phyloP scores from a whole-genome alignment of 2,113 vertebrate species.

The Sturnus vulgaris region DNA sequence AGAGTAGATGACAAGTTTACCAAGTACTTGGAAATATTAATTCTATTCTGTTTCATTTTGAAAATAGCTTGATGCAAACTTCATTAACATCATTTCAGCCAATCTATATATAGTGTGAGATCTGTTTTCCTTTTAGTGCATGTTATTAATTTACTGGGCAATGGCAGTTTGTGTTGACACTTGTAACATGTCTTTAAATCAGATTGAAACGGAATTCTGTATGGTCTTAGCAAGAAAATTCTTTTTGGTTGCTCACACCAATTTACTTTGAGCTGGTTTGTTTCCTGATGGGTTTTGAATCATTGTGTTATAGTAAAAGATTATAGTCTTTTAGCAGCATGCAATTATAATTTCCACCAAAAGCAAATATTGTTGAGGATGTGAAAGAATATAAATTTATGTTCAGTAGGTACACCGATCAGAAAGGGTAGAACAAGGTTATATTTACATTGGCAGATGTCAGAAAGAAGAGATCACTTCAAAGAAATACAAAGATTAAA shows the following conservation, averaged over 20 bases:
- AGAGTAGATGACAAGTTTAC: not conserved
- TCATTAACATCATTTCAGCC: slow-evolving; percentile 1
- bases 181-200: slow-evolving; percentile 17
- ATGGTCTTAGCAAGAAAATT: not conserved
- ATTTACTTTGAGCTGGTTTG: not conserved
- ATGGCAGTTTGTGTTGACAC: slow-evolving; percentile 31
- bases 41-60: not conserved
- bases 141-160: not conserved
- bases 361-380: slow-evolving; percentile 32
- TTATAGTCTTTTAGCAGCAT: not conserved
- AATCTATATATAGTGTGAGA: not conserved
- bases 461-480: slow-evolving; percentile 81
- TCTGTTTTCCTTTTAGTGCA: slow-evolving; percentile 4
- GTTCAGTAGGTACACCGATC: not conserved
- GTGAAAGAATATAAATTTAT: slow-evolving; percentile 9
- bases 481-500: slow-evolving; percentile 65
- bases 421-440: slow-evolving; percentile 48
- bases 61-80: not conserved
- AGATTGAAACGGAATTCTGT: not conserved
- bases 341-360: slow-evolving; percentile 14
- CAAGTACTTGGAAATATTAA: not conserved
- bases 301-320: not conserved
- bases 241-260: not conserved
- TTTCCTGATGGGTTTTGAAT: slow-evolving; percentile 15
- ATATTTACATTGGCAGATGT: slow-evolving; percentile 81